phyloP scores from a whole-genome alignment of 2,888 invertebrate species.

The Julus scandinavius region DNA sequence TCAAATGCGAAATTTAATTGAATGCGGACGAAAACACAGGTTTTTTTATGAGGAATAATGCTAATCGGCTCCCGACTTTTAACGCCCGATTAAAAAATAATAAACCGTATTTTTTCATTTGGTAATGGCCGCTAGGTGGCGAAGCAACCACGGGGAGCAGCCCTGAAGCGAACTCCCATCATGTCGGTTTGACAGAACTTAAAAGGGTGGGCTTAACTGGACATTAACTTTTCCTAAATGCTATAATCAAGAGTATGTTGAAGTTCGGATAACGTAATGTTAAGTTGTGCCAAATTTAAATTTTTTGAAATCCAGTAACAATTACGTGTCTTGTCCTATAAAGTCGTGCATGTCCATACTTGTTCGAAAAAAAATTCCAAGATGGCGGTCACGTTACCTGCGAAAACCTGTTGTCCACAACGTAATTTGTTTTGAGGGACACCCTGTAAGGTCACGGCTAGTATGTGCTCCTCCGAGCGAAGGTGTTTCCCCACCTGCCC shows the following conservation, averaged over 20 bases:
- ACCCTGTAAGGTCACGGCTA: slow-evolving; percentile 4
- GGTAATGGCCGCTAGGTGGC: not conserved
- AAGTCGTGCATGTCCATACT: too few relatives aligned
- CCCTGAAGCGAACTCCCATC: not conserved
- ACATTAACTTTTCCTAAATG: too few relatives aligned
- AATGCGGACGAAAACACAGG: not conserved
- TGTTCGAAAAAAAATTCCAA: not conserved
- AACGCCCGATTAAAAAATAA: not conserved
- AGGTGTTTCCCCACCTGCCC: slow-evolving; percentile 21
- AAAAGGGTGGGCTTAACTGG: too few relatives aligned
- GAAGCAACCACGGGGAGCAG: not conserved
- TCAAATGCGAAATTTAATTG: not conserved
- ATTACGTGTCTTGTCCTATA: too few relatives aligned
- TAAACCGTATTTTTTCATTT: not conserved
- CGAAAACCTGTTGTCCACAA: not conserved
- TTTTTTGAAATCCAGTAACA: too few relatives aligned
- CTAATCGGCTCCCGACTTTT: not conserved
- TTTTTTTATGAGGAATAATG: not conserved
- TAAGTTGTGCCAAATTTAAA: too few relatives aligned
- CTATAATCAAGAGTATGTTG: too few relatives aligned
- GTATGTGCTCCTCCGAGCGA: not conserved
- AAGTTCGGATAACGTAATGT: too few relatives aligned
- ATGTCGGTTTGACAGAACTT: not conserved
- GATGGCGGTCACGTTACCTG: not conserved
- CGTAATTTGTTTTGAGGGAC: not conserved